Evolutionary conservation across 2,113 vertebrate genomes (phyloP).

Genomic region (Pygoscelis adeliae): DNA sequence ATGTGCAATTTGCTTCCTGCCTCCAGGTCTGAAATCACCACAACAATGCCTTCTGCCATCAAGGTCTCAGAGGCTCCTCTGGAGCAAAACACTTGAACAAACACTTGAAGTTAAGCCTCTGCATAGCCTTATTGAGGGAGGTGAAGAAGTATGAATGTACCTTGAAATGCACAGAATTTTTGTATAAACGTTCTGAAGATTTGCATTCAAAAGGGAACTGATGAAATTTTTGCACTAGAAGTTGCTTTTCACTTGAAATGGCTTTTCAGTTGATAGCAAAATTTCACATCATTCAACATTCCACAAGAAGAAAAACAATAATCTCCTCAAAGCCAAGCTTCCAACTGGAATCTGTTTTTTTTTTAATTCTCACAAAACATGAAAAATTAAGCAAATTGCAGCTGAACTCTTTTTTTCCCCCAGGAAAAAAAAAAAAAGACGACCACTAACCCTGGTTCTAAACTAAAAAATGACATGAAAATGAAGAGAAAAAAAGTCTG

Average conservation of each 20-base stretch:
- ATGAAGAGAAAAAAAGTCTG: neutral
- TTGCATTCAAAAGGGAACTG: neutral
- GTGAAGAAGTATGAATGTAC: neutral
- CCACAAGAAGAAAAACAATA: neutral
- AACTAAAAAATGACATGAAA: neutral
- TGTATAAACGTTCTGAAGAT: neutral
- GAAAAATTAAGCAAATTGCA: neutral
- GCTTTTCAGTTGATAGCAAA: neutral
- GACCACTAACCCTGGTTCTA: neutral
- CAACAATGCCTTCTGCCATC: constrained; percentile 21
- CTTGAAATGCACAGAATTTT: neutral
- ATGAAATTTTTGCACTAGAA: neutral
- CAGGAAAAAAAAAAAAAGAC: neutral
- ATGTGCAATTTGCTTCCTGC: neutral
- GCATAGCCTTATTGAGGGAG: neutral
- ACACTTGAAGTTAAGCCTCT: neutral
- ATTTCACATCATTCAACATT: neutral
- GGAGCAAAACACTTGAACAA: constrained; percentile 12
- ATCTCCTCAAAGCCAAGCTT: neutral
- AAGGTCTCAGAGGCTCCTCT: neutral
- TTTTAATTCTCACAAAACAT: neutral
- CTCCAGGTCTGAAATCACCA: neutral
- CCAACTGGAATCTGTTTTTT: neutral
- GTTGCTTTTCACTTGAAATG: neutral
- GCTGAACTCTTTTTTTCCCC: neutral